Percentiles rank a stretch among this genome's conserved stretches.
These are phyloP conservation scores for Sandelia bainsii DNA, from an alignment of 2,797 vertebrate genomes.

Conservation along the genomic window DNA sequence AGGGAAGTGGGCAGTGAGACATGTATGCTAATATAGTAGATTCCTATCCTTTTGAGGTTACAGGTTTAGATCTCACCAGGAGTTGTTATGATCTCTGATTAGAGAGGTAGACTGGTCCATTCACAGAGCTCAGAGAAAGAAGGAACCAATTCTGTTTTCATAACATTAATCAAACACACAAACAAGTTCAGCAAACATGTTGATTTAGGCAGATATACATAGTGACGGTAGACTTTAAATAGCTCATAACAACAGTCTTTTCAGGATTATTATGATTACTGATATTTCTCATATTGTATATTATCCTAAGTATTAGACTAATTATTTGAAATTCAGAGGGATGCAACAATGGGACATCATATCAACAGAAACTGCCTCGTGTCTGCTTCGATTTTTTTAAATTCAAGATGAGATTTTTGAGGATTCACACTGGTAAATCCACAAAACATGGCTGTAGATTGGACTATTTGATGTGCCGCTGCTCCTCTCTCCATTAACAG, in stretches of 20 bases:
- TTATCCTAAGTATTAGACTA: not conserved
- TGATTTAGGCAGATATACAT: conserved; percentile 14
- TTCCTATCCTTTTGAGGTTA: conserved; percentile 63
- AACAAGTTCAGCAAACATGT: conserved; percentile 27
- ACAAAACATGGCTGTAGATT: conserved; percentile 30
- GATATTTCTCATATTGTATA: not conserved
- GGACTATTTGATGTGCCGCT: conserved; percentile 4
- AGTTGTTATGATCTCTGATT: conserved; percentile 58
- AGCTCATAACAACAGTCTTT: not conserved
- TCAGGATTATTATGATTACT: not conserved
- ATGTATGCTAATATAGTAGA: conserved; percentile 70
- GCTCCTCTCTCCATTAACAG: conserved; percentile 31
- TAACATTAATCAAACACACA: conserved; percentile 34
- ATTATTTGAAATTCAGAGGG: conserved; percentile 10
- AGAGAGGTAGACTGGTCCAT: conserved; percentile 37
- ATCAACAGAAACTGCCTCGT: conserved; percentile 7
- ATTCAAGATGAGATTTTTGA: conserved; percentile 34
- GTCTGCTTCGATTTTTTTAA: conserved; percentile 21
- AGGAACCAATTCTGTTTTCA: conserved; percentile 22
- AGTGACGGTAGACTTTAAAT: conserved; percentile 14
- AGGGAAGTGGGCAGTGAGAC: conserved; percentile 71
- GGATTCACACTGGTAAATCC: conserved; percentile 21
- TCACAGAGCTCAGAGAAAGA: conserved; percentile 7
- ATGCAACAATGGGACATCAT: not conserved
- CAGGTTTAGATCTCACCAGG: conserved; percentile 52